Evolutionary conservation across 2,113 vertebrate species (phyloP).

Genomic region (Pluvialis apricaria): DNA sequence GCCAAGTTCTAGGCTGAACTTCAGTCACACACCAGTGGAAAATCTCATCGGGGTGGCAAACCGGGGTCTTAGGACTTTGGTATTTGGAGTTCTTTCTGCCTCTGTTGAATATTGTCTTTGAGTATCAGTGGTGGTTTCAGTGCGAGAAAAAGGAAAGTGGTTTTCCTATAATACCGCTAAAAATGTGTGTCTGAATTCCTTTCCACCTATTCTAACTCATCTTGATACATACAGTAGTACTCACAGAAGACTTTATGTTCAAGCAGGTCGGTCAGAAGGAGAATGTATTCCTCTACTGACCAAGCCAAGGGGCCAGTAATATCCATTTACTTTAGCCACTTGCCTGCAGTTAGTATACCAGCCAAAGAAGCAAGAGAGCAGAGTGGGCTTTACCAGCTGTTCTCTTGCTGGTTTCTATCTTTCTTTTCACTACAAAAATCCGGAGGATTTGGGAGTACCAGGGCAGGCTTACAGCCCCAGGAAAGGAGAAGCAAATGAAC

Average conservation of each 20-base stretch:
- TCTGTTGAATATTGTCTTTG: neutral
- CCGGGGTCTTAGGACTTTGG: neutral
- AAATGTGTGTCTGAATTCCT: neutral
- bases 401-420: neutral
- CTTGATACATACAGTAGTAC: neutral
- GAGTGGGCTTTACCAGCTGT: neutral
- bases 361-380: neutral
- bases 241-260: neutral
- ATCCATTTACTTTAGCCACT: neutral
- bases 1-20: conserved; percentile 37
- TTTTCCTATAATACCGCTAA: neutral
- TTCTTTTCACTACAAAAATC: neutral
- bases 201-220: neutral
- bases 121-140: neutral
- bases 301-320: neutral
- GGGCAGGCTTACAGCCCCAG: neutral
- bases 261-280: neutral
- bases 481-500: neutral
- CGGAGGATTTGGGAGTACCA: neutral
- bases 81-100: neutral
- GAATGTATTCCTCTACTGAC: neutral
- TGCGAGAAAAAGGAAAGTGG: neutral
- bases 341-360: neutral
- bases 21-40: neutral
- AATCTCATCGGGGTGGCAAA: neutral